A percentile compares a stretch with the other conserved stretches of the same genome.
These are phyloP conservation scores for Diplodus sargus DNA, from an alignment of 2,797 vertebrate genomes.

Conservation along the genomic window DNA sequence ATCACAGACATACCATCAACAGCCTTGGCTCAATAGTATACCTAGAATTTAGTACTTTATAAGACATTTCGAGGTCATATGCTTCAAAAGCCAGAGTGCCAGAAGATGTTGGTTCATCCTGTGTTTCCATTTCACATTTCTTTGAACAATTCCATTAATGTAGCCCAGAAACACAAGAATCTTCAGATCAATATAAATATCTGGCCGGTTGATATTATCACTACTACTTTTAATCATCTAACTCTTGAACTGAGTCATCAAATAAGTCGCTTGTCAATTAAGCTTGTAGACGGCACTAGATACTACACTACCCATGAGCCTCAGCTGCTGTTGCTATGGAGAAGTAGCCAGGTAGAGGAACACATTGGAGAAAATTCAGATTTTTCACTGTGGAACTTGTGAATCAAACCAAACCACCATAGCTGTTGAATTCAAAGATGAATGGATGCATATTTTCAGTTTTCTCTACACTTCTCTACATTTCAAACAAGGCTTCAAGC, in stretches of 20 bases:
- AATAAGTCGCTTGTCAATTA: background rate
- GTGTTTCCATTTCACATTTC: background rate
- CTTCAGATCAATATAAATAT: background rate
- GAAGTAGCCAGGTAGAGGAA: background rate
- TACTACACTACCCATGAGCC: background rate
- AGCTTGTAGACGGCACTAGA: no score
- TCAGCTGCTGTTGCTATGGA: background rate
- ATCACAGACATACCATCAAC: slow-evolving; percentile 35
- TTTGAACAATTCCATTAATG: no score
- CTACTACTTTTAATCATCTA: background rate
- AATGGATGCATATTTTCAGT: background rate
- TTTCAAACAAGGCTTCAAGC: background rate
- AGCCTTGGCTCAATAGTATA: background rate
- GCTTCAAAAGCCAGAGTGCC: background rate
- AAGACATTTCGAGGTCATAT: background rate
- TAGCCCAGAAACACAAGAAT: background rate
- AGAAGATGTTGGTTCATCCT: background rate
- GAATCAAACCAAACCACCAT: background rate
- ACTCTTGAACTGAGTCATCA: no score
- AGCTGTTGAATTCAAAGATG: background rate
- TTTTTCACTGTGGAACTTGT: background rate
- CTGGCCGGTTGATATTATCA: background rate
- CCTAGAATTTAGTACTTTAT: background rate
- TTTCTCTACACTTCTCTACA: no score
- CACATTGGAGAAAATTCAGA: background rate